Conservation (phyloP, 2,113 vertebrate species). For the Pelecanoides urinatrix region DNA sequence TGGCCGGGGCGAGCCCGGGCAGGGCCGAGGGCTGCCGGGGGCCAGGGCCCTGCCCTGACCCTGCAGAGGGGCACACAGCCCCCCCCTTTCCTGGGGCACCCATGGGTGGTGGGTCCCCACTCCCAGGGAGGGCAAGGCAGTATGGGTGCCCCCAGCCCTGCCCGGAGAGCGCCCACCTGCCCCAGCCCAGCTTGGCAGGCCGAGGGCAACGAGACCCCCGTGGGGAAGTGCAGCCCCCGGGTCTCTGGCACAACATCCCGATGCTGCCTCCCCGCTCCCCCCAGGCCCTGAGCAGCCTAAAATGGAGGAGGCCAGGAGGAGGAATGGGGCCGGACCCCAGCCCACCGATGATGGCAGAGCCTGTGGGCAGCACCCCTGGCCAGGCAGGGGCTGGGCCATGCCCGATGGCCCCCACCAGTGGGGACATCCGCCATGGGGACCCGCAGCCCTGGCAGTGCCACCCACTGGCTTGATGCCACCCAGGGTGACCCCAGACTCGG, state of each 20-base stretch:
- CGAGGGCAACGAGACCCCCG: neutral
- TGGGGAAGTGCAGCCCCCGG: neutral
- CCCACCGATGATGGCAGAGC: neutral
- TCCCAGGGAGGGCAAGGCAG: neutral
- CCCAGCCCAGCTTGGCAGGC: too few species aligned
- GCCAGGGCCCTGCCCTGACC: neutral
- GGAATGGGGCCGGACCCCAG: neutral
- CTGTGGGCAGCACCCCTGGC: fast-evolving
- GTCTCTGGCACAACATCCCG: too few species aligned
- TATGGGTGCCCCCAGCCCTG: neutral
- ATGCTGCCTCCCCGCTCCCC: neutral
- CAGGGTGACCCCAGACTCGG: neutral
- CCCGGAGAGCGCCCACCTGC: fast-evolving
- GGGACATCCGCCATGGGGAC: fast-evolving
- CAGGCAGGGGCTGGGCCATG: neutral
- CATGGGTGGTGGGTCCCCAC: fast-evolving
- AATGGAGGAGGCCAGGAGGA: neutral
- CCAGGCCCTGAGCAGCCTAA: neutral
- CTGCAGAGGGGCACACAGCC: neutral
- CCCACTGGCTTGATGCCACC: neutral
- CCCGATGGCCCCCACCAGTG: neutral
- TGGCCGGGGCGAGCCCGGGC: neutral
- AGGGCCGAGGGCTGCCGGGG: neutral
- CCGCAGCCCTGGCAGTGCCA: neutral
- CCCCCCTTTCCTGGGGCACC: neutral